Evolutionary conservation across 1,140 invertebrate species (phyloP), one percentile per base, ranked within the genome.

Genomic region (Drosophila kurseongensis): DNA sequence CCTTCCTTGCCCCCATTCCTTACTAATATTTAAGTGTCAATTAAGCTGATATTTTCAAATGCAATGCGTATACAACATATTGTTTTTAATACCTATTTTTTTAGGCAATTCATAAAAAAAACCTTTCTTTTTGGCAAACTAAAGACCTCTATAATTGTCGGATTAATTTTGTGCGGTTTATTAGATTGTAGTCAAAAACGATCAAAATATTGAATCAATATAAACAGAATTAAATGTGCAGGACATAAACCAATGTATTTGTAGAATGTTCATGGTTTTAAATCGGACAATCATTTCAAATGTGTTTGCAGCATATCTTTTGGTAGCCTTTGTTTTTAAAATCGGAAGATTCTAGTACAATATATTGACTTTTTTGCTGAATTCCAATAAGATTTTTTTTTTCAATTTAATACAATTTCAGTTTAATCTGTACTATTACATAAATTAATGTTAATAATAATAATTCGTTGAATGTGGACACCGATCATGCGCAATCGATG

Each of bases 1-100:
- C 50, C 29, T 51, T 52, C 56, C 83, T 83, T 86, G 71, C 83
- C 83, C 75, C 55, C 42, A 40, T 67, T 54, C 41, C 48, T 54
- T 67, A 61, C 57, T 52, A 73, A 36, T 47, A 29, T 40, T 36
- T 60, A 72, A 72, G 36, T 41, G 14, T 40, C 32, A n/a, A 41
- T 4, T 60, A 36, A 59, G 60, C 23, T 41, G 16, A 66, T 29
- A 41, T 36, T 29, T 44, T 36, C 13, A 50, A 41, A 14, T 65
- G n/a, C 12, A 32, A 1, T 10, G 56, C 29, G n/a, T 41, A 16
- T 58, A 36, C 32, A n/a, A n/a, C n/a, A n/a, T n/a, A 23, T 10
- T 5, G 10, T 12, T 10, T 4, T 38, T 12, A 38, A 10, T 38
- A 38, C 8, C 9, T 12, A 38, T 38, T 38, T 38, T 2, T 38